Percentiles rank a stretch among this genome's conserved stretches.
phyloP scores from a whole-genome alignment of 2,888 invertebrate species.

The Cyrtodaria siliqua region DNA sequence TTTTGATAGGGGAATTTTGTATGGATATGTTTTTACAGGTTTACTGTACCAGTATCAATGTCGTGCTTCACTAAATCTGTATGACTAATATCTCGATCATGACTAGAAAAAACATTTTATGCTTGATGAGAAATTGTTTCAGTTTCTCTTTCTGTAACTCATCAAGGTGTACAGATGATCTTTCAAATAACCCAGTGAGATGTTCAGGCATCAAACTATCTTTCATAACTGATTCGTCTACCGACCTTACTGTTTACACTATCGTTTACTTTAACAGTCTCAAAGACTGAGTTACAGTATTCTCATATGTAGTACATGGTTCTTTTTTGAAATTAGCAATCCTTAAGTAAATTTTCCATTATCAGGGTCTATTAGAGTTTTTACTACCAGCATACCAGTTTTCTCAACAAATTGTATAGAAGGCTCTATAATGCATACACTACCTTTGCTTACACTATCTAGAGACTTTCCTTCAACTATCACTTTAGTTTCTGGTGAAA shows the following conservation, averaged over 20 bases:
- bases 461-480: slow-evolving; percentile 17
- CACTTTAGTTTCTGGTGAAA: slow-evolving; percentile 17
- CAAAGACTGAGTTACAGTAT: slow-evolving; percentile 7
- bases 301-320: not conserved
- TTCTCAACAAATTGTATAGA: slow-evolving; percentile 11
- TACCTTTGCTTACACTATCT: slow-evolving; percentile 9
- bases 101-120: slow-evolving; percentile 17
- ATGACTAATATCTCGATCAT: slow-evolving; percentile 23
- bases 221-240: too few species aligned
- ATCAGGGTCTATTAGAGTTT: slow-evolving; percentile 15
- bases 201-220: slow-evolving; percentile 2
- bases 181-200: slow-evolving; percentile 18
- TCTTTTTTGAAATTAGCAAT: slow-evolving; percentile 19
- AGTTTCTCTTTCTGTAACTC: not conserved
- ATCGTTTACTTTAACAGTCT: slow-evolving; percentile 3
- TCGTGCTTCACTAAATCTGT: slow-evolving; percentile 21
- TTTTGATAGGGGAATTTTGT: slow-evolving; percentile 38
- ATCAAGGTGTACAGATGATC: slow-evolving; percentile 9
- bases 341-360: not conserved
- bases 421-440: slow-evolving; percentile 12
- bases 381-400: slow-evolving; percentile 27
- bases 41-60: slow-evolving; percentile 38
- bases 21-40: slow-evolving; percentile 34
- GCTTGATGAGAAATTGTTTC: slow-evolving; percentile 13
- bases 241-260: not conserved